Evolutionary conservation across 2,797 vertebrate genomes (phyloP), one percentile per base, ranked within the genome.

Genomic region (Octomys mimax): DNA sequence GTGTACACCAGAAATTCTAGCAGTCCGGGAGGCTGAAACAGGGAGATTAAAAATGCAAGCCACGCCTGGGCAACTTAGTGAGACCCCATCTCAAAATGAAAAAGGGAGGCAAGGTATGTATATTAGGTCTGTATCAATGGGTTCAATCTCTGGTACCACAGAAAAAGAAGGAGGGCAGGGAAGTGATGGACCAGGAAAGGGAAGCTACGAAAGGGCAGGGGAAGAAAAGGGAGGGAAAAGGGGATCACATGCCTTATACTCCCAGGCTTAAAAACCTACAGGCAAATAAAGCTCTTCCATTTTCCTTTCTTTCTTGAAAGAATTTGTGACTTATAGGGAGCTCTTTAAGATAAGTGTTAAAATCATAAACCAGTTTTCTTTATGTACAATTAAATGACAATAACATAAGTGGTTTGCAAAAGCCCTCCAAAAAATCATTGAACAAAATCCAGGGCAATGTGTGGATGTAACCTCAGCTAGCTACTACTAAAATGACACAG

Each of bases 321-420:
- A 94, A 42, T 77, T 77, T 66, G 31, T 77, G 16, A 61, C 16
- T 84, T 64, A 68, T 39, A 19, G 46, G 12, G 42, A 89, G 36
- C 42, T 33, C 31, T n/a, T 68, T 31, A 64, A 12, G 28, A 64
- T n/a, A 14, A 33, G 31, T 68, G 49, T 62, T 77, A n/a, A 3
- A 71, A 11, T 75, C 46, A 91, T 42, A 96, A 89, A 68, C 24
- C 21, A 46, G 70, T 89, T 57, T 68, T 66, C 66, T 87, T 92
- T 64, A 54, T 33, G 33, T 79, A 79, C 5, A 81, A 14, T 61
- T 81, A 66, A 93, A 33, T 82, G 21, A 28, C 78, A 90, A 26
- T 46, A 77, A 13, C 46, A 77, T 7, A 52, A 46, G 33, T 46
- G 12, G 13, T 46, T 75, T 75, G 6, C 46, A 6, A 26, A 75